These are phyloP conservation scores for Cephus nigrinus DNA, from an alignment of 2,888 invertebrate species.

Conservation along the genomic window DNA sequence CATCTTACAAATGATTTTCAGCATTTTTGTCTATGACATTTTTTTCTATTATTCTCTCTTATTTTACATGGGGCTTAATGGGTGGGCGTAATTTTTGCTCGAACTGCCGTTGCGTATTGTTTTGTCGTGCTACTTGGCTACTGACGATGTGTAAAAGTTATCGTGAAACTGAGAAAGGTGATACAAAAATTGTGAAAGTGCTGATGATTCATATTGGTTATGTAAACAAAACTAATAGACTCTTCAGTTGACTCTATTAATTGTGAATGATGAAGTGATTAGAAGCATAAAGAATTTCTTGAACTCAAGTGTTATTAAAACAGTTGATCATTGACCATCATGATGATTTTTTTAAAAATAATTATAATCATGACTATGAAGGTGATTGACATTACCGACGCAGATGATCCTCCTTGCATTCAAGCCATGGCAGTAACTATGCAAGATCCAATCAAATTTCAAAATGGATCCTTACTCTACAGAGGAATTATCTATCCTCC, in stretches of 20 bases:
- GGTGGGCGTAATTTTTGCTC: neutral
- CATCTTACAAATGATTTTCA: neutral
- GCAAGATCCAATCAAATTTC: conserved; percentile 12
- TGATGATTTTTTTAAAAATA: neutral
- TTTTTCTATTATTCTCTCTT: neutral
- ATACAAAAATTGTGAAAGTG: too few relatives aligned
- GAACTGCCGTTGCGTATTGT: neutral
- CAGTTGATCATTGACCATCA: neutral
- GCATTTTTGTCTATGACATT: neutral
- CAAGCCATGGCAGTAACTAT: conserved; percentile 13
- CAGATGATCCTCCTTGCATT: conserved; percentile 11
- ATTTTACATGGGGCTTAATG: neutral
- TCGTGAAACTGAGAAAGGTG: too few relatives aligned
- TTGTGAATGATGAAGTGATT: neutral
- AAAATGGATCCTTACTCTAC: conserved; percentile 13
- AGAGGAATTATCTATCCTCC: conserved; percentile 15
- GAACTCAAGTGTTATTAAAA: neutral
- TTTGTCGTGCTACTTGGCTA: neutral
- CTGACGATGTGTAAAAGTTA: neutral
- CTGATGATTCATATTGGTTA: too few relatives aligned
- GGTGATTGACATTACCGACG: neutral
- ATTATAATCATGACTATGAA: neutral
- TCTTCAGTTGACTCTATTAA: too few relatives aligned
- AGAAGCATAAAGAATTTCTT: neutral
- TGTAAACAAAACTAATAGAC: too few relatives aligned